Conservation (phyloP, 2,797 vertebrate genomes). For the Gymnoscopelus microlampas region DNA sequence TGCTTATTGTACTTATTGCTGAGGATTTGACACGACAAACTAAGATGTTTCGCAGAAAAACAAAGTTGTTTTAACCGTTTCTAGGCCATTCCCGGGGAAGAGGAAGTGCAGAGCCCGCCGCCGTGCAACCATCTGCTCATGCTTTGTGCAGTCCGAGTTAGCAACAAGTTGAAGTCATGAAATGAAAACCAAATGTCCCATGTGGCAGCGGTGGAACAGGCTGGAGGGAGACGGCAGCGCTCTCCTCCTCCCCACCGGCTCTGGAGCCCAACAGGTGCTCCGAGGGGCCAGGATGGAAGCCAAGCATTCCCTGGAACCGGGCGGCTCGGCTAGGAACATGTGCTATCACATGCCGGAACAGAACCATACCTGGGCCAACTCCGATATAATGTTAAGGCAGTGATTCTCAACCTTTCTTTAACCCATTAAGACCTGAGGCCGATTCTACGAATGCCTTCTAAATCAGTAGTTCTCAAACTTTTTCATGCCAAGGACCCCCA, state of each 20-base stretch:
- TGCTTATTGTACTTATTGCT: conserved; percentile 16
- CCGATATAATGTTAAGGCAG: conserved; percentile 1
- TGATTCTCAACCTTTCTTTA: no score
- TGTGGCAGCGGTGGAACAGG: conserved; percentile 59
- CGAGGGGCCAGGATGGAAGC: conserved; percentile 52
- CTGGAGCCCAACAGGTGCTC: conserved; percentile 77
- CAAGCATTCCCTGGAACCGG: conserved; percentile 57
- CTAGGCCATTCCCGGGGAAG: conserved; percentile 40
- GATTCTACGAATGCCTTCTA: no score
- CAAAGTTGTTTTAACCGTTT: conserved; percentile 53
- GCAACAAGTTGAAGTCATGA: conserved; percentile 80
- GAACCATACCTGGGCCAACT: conserved; percentile 58
- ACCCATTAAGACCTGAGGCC: no score
- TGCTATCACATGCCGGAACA: conserved; percentile 53
- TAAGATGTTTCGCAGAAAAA: conserved; percentile 54
- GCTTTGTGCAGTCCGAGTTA: conserved; percentile 72
- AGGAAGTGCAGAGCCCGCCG: conserved; percentile 19
- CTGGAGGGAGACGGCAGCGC: conserved; percentile 61
- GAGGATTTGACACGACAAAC: conserved; percentile 45
- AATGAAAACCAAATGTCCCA: conserved; percentile 84
- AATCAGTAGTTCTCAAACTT: no score
- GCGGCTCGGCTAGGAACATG: conserved; percentile 49
- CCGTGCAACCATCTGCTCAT: conserved; percentile 72
- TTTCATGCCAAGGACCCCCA: no score
- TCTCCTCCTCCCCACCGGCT: conserved; percentile 42